Evolutionary conservation across 2,797 vertebrate species (phyloP), one percentile per base, ranked within the genome.

Genomic region (Thaleichthys pacificus): DNA sequence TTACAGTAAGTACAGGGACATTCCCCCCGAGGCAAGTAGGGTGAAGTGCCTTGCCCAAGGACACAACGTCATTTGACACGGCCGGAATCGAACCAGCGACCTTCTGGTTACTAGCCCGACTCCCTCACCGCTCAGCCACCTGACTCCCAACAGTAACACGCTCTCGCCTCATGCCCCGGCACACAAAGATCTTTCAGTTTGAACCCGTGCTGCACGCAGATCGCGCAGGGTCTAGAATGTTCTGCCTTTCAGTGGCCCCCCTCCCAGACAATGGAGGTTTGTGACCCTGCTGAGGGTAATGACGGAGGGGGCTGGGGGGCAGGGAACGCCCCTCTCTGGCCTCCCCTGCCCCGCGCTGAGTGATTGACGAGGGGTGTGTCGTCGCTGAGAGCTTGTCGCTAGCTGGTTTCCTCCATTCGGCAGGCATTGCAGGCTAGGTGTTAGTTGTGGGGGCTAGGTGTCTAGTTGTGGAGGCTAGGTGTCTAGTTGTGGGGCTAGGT

Each of bases 241-340:
- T 89, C 85, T 91, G 90, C 77, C 82, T 91, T 90, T 89, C 88
- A 88, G 87, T 91, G 88, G 88, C 89, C 89, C 87, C 88, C 32
- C 63, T 51, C 67, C 71, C 74, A 82, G 80, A 90, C 90, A 93
- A 91, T 91, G 78, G 89, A 84, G 86, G 80, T 84, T 91, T 85
- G 87, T 93, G 88, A 91, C 89, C 89, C 88, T 22, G 90, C 88
- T 89, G 89, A 42, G 91, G 74, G 87, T 91, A 91, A 92, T 91
- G 89, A 91, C 89, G 89, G 86, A 89, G 88, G 77, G 86, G 85
- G 80, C 84, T 77, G 84, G 84, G 86, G 89, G 91, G 90, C 88
- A 82, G 89, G 83, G 88, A 86, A 90, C 87, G 88, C 89, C 88
- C 84, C 86, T 87, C 69, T 77, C 83, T 82, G 86, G 85, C 87